These are phyloP conservation scores for Orchesellides sinensis DNA, from an alignment of 2,888 invertebrate species.

Conservation along the genomic window DNA sequence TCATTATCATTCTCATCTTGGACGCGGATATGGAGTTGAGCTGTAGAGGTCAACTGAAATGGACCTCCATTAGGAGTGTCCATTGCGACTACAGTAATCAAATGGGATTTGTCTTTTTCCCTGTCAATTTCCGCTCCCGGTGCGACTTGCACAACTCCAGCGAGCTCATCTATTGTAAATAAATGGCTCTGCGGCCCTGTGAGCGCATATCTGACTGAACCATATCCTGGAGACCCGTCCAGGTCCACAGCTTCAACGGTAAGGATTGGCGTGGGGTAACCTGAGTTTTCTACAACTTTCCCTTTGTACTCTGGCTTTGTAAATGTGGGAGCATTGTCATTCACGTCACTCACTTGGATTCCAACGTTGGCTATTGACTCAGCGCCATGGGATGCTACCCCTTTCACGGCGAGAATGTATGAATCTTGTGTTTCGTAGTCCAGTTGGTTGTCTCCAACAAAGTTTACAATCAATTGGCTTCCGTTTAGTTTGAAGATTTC, in stretches of 20 bases:
- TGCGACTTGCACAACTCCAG: constrained; percentile 83
- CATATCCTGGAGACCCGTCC: constrained; percentile 80
- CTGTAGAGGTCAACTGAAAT: constrained; percentile 82
- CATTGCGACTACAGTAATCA: constrained; percentile 84
- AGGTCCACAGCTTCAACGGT: constrained; percentile 85
- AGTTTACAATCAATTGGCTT: constrained; percentile 67
- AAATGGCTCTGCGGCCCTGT: constrained; percentile 86
- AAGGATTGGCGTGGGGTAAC: constrained; percentile 83
- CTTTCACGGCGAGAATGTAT: constrained; percentile 88
- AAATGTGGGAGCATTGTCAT: constrained; percentile 87
- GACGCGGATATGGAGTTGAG: constrained; percentile 80
- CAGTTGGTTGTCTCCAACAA: constrained; percentile 76
- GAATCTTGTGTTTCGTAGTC: constrained; percentile 90
- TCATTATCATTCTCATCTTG: constrained; percentile 87
- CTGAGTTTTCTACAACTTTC: constrained; percentile 84
- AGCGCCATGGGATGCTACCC: constrained; percentile 88
- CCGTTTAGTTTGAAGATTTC: constrained; percentile 71
- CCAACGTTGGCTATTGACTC: constrained; percentile 84
- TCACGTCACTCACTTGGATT: constrained; percentile 85
- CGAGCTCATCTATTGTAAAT: constrained; percentile 84
- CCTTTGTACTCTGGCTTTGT: constrained; percentile 81
- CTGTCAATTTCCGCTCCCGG: constrained; percentile 84
- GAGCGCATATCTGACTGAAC: constrained; percentile 84
- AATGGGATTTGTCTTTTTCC: constrained; percentile 84
- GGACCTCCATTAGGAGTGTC: constrained; percentile 86